Percentiles rank a stretch among this genome's conserved stretches.
phyloP scores from a whole-genome alignment of 2,888 invertebrate genomes.

The Troides helena region DNA sequence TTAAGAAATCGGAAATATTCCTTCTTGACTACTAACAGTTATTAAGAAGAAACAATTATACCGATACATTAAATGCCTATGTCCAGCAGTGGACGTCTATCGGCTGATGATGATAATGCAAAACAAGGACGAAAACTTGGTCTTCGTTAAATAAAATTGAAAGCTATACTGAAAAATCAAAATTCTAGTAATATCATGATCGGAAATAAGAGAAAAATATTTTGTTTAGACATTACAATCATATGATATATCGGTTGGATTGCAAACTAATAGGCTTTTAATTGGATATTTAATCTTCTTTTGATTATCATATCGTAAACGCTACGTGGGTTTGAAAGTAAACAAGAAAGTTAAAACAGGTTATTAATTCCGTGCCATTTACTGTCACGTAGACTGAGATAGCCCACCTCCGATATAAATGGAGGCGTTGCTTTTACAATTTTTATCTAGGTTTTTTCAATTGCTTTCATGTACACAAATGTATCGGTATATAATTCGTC shows the following conservation, averaged over 20 bases:
- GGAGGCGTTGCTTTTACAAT: constrained; percentile 49
- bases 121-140: too few relatives aligned
- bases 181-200: too few relatives aligned
- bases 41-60: too few relatives aligned
- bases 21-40: too few relatives aligned
- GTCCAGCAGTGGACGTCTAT: too few relatives aligned
- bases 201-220: background rate
- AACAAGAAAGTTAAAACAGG: constrained; percentile 61
- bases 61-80: too few relatives aligned
- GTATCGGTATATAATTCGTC: background rate
- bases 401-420: constrained; percentile 73
- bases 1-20: too few relatives aligned
- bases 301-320: constrained; percentile 42
- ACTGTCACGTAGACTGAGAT: constrained; percentile 73
- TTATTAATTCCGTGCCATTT: constrained; percentile 72
- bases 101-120: too few relatives aligned
- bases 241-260: background rate
- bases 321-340: constrained; percentile 53
- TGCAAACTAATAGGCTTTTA: background rate
- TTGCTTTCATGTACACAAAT: constrained; percentile 51
- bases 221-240: constrained; percentile 3
- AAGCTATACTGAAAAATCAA: too few relatives aligned
- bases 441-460: constrained; percentile 64
- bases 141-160: too few relatives aligned
- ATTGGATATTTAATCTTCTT: constrained; percentile 16